These are phyloP conservation scores for Silurus asotus DNA, from an alignment of 2,113 vertebrate genomes.

Conservation along the genomic window DNA sequence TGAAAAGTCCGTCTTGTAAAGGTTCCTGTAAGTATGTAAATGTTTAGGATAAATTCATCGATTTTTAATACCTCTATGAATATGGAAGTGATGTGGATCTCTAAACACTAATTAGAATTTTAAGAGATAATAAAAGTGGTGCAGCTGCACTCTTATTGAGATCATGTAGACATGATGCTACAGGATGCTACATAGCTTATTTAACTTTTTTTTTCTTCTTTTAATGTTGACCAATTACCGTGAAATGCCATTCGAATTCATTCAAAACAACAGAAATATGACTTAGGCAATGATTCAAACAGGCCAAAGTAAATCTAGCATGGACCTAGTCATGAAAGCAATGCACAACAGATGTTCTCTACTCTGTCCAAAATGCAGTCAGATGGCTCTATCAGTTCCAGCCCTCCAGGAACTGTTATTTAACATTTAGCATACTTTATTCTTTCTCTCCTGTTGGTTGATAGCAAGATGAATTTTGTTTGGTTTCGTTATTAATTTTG, in stretches of 20 bases:
- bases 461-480: constrained; percentile 13
- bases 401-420: constrained; percentile 47
- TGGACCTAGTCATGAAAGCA: constrained; percentile 59
- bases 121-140: neutral
- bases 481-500: neutral
- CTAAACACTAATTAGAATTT: neutral
- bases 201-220: constrained; percentile 9
- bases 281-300: constrained; percentile 57
- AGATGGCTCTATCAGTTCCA: constrained; percentile 60
- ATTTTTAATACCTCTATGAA: neutral
- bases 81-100: neutral
- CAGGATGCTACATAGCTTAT: neutral
- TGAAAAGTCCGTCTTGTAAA: too few species aligned
- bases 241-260: constrained; percentile 36
- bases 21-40: too few species aligned
- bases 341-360: constrained; percentile 68
- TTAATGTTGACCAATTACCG: constrained; percentile 22
- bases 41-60: neutral
- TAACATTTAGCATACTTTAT: constrained; percentile 42
- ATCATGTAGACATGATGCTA: neutral
- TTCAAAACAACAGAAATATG: constrained; percentile 40
- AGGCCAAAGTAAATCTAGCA: constrained; percentile 57
- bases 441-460: constrained; percentile 32
- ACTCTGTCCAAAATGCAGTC: constrained; percentile 60
- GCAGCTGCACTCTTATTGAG: neutral